These are phyloP conservation scores for Sandelia bainsii DNA, from an alignment of 2,797 vertebrate genomes.

Conservation along the genomic window DNA sequence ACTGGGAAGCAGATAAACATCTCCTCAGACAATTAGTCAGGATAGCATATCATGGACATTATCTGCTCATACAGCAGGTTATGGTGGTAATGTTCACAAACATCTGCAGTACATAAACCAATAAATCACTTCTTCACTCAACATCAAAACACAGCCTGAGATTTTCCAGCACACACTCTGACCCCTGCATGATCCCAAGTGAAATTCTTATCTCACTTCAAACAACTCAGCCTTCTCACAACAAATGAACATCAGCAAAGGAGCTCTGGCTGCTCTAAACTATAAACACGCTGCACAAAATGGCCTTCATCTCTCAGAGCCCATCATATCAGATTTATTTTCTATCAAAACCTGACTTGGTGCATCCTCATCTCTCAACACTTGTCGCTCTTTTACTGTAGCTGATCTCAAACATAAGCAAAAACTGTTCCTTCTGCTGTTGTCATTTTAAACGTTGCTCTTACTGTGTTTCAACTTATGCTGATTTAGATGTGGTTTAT, in stretches of 20 bases:
- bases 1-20: not conserved
- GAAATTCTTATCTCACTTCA: constrained; percentile 57
- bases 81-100: constrained; percentile 28
- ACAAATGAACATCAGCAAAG: constrained; percentile 67
- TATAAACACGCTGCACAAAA: constrained; percentile 62
- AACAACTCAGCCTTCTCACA: constrained; percentile 61
- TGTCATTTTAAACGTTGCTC: not conserved
- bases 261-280: constrained; percentile 40
- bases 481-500: not conserved
- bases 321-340: constrained; percentile 37
- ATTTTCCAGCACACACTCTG: constrained; percentile 28
- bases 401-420: constrained; percentile 13
- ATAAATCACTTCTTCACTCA: constrained; percentile 21
- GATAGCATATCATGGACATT: constrained; percentile 14
- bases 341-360: constrained; percentile 12
- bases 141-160: constrained; percentile 37
- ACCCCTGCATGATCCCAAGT: constrained; percentile 41
- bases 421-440: not conserved
- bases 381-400: constrained; percentile 6
- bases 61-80: constrained; percentile 11
- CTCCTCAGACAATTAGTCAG: constrained; percentile 20
- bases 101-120: constrained; percentile 20
- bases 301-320: constrained; percentile 40
- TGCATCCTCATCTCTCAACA: constrained; percentile 33
- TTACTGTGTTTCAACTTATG: not conserved